Evolutionary conservation across 2,113 vertebrate genomes (phyloP).

Genomic region (Stercorarius parasiticus): DNA sequence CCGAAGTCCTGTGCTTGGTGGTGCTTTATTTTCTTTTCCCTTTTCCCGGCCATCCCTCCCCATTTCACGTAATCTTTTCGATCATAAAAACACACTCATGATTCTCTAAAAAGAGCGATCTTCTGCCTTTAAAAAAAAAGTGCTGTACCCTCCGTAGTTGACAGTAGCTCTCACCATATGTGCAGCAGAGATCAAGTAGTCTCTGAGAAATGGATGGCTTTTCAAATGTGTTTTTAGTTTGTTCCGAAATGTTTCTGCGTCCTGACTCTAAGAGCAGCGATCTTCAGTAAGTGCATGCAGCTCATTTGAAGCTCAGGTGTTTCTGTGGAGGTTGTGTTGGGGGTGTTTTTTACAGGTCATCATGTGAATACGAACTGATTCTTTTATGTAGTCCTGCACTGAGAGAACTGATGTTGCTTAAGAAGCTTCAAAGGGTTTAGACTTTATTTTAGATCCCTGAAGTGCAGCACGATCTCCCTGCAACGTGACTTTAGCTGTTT

Average conservation of each 20-base stretch:
- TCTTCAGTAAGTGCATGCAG: background rate
- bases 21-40: slow-evolving; percentile 41
- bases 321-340: slow-evolving; percentile 6
- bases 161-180: slow-evolving; percentile 29
- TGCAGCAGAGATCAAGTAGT: slow-evolving; percentile 14
- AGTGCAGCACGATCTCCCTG: slow-evolving; percentile 35
- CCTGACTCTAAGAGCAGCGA: background rate
- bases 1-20: slow-evolving; percentile 14
- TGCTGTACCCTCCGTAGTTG: slow-evolving; percentile 4
- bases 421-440: slow-evolving; percentile 32
- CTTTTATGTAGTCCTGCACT: slow-evolving; percentile 34
- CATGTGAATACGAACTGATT: background rate
- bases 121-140: slow-evolving; percentile 7
- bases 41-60: background rate
- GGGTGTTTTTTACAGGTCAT: slow-evolving; percentile 14
- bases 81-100: background rate
- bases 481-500: slow-evolving; percentile 29
- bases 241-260: slow-evolving; percentile 16
- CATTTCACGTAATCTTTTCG: background rate
- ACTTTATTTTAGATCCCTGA: slow-evolving; percentile 44
- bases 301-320: slow-evolving; percentile 46
- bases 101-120: background rate
- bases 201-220: slow-evolving; percentile 23
- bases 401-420: slow-evolving; percentile 5
- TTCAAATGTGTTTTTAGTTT: slow-evolving; percentile 63